Conservation (phyloP, 92 coral and sea anemone species). For the Siderastrea siderea region DNA sequence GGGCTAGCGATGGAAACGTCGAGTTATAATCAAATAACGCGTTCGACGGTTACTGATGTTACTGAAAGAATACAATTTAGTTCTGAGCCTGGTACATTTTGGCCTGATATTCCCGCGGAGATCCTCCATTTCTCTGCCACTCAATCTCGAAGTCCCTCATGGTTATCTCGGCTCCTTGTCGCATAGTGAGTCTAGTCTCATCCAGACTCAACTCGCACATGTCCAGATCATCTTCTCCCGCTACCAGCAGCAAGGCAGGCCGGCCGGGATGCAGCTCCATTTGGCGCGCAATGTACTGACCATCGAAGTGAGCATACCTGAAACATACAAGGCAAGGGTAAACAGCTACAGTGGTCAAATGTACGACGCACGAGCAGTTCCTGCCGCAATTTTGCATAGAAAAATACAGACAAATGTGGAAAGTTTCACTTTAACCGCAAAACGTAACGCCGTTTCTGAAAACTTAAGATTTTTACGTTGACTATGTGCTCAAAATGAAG, state of each 20-base stretch:
- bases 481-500: no score
- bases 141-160: constrained; percentile 85
- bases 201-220: constrained; percentile 98
- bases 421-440: no score
- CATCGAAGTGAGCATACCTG: constrained; percentile 99
- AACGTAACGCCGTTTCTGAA: no score
- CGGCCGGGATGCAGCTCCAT: constrained; percentile 90
- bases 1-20: not conserved
- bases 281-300: constrained; percentile 99
- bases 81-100: constrained; percentile 70
- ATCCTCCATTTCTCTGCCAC: constrained; percentile 89
- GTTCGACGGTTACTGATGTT: not conserved
- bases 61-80: not conserved
- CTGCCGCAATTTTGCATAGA: no score
- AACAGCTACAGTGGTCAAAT: no score
- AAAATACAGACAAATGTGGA: no score
- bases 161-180: constrained; percentile 91
- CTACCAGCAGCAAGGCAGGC: constrained; percentile 83
- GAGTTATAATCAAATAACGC: not conserved
- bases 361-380: no score
- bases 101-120: constrained; percentile 83
- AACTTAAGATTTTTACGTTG: no score
- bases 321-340: not conserved
- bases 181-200: constrained; percentile 88
- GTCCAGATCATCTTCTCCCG: constrained; percentile 98